Evolutionary conservation across 2,888 invertebrate genomes (phyloP), one percentile per base, ranked within the genome.

Genomic region (Cephus pulcher): DNA sequence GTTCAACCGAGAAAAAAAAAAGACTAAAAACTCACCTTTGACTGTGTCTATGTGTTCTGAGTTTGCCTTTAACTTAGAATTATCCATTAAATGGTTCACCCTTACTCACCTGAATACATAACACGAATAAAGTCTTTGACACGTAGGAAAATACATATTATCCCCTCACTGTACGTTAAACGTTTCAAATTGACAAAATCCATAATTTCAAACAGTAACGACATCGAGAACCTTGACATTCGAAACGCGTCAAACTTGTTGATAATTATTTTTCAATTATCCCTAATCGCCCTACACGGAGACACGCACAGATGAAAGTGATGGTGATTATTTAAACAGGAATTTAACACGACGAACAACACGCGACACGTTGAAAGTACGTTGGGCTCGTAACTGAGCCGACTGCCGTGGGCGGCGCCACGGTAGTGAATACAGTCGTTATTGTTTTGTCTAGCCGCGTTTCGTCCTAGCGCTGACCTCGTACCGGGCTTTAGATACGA

Each of bases 361-460:
- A 23, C 56, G 56, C 9, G 56, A 56, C 23, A 23, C 56, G 56
- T 15, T 15, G 4, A 4, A 4, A 40, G 40, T 15, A 15, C 40
- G 40, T 40, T 40, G 15, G 15, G 34, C 15, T 40, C 4, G 15
- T 40, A 40, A 12, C 4, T 15, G 15, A 15, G 40, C 0, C 4
- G 40, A 40, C 4, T 40, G 40, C 40, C 40, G 15, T 1, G 1
- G 37, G 12, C 37, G 37, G 12, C 37, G 37, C 12, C 12, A 12
- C 40, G 15, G 40, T 0, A 15, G 40, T 12, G 35, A 11, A 33
- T 9, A 34, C 23, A 74, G 69, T 69, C 32, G 56, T 77, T 77
- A 77, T 77, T 77, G 74, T 35, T 77, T 68, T 23, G 34, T 75
- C 69, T 35, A 12, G 11, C 37, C 35, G 0, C 37, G 69, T 37